Evolutionary conservation across 2,113 vertebrate genomes (phyloP).

Genomic region (Meleagris gallopavo): DNA sequence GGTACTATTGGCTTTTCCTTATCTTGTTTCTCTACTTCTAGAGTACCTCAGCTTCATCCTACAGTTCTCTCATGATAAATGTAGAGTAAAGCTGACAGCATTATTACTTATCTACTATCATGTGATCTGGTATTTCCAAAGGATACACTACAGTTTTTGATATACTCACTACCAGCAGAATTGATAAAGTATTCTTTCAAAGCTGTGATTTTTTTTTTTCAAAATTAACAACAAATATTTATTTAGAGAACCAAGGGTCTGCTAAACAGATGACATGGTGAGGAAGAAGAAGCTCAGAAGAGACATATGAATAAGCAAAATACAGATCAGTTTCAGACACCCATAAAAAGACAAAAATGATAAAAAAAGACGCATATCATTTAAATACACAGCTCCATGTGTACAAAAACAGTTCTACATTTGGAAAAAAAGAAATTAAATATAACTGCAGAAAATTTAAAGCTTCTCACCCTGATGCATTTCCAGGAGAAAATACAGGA

Average conservation of each 20-base stretch:
- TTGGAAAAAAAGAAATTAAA: not conserved
- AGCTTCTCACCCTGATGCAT: not conserved
- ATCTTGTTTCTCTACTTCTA: not conserved
- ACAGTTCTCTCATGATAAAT: not conserved
- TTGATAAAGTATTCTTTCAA: not conserved
- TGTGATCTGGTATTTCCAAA: not conserved
- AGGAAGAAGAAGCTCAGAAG: constrained; percentile 28
- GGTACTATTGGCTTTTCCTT: not conserved
- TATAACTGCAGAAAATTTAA: not conserved
- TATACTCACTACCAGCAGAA: not conserved
- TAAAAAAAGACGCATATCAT: constrained; percentile 10
- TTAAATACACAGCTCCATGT: not conserved
- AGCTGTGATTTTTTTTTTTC: not conserved
- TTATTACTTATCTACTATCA: not conserved
- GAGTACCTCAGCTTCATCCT: not conserved
- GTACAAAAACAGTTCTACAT: not conserved
- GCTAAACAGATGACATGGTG: not conserved
- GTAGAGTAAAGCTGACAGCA: not conserved
- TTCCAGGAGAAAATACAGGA: not conserved
- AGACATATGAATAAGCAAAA: constrained; percentile 42
- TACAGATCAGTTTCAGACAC: constrained; percentile 62
- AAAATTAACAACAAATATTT: not conserved
- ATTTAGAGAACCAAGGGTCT: not conserved
- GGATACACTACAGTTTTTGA: not conserved
- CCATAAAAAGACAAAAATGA: not conserved